These are phyloP conservation scores for Tiliacea citrago DNA, from an alignment of 2,888 invertebrate species.

Conservation along the genomic window DNA sequence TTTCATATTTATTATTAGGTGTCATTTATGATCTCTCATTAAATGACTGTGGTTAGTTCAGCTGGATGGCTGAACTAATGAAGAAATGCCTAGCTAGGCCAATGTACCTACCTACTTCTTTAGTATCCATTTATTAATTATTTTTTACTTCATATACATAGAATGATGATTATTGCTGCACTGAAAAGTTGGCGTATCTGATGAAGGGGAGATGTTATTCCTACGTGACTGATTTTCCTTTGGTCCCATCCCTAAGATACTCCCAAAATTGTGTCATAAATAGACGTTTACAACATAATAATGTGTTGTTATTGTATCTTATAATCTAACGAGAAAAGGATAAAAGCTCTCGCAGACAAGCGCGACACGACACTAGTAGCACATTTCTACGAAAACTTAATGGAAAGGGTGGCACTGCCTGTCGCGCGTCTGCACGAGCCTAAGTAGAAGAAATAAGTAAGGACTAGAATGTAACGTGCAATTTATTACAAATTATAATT, in stretches of 20 bases:
- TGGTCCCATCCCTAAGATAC: not conserved
- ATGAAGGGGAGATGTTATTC: not conserved
- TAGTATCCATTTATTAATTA: not conserved
- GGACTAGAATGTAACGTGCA: conserved; percentile 37
- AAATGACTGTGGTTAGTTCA: too few relatives aligned
- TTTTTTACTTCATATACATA: not conserved
- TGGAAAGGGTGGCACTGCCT: too few relatives aligned
- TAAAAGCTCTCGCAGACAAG: not conserved
- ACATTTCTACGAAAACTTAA: too few relatives aligned
- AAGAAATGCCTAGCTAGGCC: too few relatives aligned
- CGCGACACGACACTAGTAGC: too few relatives aligned
- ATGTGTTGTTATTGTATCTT: not conserved
- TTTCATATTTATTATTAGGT: too few relatives aligned
- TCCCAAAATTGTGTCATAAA: not conserved
- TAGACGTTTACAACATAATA: too few relatives aligned
- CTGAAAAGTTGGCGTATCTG: not conserved
- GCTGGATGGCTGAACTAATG: too few relatives aligned
- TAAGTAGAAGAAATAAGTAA: not conserved
- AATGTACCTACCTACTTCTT: not conserved
- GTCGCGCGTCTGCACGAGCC: too few relatives aligned
- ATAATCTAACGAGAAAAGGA: not conserved
- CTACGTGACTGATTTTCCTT: not conserved
- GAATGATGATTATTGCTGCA: not conserved
- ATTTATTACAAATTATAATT: conserved; percentile 37
- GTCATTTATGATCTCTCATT: too few relatives aligned